These are phyloP conservation scores for Ceratina australensis DNA, from an alignment of 1,140 invertebrate genomes.

Conservation along the genomic window DNA sequence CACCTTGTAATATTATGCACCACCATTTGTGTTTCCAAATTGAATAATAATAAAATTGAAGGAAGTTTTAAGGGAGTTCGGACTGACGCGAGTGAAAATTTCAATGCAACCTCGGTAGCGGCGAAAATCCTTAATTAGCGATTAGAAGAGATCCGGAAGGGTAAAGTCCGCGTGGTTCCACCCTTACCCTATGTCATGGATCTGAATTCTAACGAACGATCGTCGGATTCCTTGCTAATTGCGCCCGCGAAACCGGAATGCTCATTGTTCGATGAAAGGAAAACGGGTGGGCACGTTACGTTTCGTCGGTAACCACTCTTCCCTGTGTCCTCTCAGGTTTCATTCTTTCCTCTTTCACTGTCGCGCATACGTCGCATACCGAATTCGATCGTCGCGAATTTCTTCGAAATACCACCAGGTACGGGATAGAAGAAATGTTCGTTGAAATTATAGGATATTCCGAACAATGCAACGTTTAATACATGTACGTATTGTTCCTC, in stretches of 20 bases:
- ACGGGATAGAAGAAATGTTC: neutral
- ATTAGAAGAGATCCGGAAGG: slow-evolving; percentile 6
- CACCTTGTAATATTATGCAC: too few species aligned
- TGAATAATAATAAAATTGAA: too few species aligned
- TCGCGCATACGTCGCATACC: slow-evolving; percentile 48
- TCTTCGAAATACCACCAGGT: neutral
- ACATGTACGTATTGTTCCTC: too few species aligned
- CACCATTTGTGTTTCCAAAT: too few species aligned
- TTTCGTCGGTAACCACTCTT: slow-evolving; percentile 16
- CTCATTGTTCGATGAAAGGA: slow-evolving; percentile 36
- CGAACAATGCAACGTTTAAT: neutral
- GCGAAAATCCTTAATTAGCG: neutral
- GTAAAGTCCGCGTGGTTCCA: slow-evolving; percentile 18
- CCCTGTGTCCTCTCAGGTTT: slow-evolving; percentile 1
- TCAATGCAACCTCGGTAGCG: neutral
- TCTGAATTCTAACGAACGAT: slow-evolving; percentile 32
- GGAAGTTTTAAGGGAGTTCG: too few species aligned
- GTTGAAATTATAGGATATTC: neutral
- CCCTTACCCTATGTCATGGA: slow-evolving; percentile 15
- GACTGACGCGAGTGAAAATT: neutral
- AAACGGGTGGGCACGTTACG: slow-evolving; percentile 13
- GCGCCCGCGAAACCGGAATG: slow-evolving; percentile 43
- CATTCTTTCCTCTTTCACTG: slow-evolving; percentile 37
- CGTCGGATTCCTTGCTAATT: slow-evolving; percentile 46
- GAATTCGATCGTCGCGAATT: slow-evolving; percentile 6